phyloP scores from a whole-genome alignment of 2,888 invertebrate genomes.

The Pollenia labialis region DNA sequence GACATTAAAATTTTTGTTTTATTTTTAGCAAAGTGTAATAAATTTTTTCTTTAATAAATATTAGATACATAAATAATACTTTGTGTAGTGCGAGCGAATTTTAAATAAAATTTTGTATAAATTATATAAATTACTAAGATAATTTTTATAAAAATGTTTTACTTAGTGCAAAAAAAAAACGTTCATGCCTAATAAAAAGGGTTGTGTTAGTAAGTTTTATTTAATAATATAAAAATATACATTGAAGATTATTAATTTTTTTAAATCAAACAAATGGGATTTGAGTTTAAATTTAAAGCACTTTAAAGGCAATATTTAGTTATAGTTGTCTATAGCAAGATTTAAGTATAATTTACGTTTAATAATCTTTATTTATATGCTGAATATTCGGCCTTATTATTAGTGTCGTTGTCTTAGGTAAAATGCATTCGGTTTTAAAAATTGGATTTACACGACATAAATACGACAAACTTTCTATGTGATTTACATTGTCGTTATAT shows the following conservation, averaged over 20 bases:
- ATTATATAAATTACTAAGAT: constrained; percentile 22
- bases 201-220: no score
- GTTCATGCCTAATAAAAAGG: background rate
- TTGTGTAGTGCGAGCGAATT: constrained; percentile 54
- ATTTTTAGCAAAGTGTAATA: constrained; percentile 64
- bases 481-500: background rate
- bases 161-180: background rate
- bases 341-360: constrained; percentile 28
- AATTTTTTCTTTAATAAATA: constrained; percentile 33
- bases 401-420: no score
- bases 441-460: no score
- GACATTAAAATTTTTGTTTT: constrained; percentile 44
- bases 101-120: constrained; percentile 48
- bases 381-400: background rate
- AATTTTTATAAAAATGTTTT: background rate
- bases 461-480: background rate
- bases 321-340: constrained; percentile 24
- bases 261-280: constrained; percentile 7
- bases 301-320: constrained; percentile 63
- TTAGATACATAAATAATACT: constrained; percentile 68
- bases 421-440: no score
- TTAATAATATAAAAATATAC: background rate
- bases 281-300: constrained; percentile 32
- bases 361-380: no score
- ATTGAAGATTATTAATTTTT: constrained; percentile 2